Base-by-base conservation (phyloP, 1,140 invertebrate species). In the Trachymyrmex septentrionalis region DNA sequence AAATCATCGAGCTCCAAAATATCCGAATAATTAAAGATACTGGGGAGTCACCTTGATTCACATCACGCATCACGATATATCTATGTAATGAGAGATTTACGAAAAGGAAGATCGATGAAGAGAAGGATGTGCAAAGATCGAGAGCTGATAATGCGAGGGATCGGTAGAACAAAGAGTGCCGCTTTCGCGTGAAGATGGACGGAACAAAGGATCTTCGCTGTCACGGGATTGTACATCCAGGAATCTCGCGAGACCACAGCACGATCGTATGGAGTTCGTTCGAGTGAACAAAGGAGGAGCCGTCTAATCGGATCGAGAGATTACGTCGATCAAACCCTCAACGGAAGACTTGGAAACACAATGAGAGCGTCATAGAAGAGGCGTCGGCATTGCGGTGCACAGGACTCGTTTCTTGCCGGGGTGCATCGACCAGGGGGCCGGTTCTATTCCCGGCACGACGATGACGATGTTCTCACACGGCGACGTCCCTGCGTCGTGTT, bases 401-500 rank as follows among this genome's bases (percentile, higher is more conserved):
- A 67, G 66, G 77, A 87, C 89, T 91, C 64, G 71, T 86, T 89
- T 85, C 71, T 64, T 50, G 76, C 50, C 76, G 69, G 80, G 72
- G 88, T 90, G 86, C 87, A 91, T 91, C 92, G 91, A 91, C 88
- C 91, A 75, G 50, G 44, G 50, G 75, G 85, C 86, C 63, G 80
- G 82, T 86, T 91, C 87, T 93, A 92, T 93, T 93, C 91, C 76
- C 30, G 71, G 82, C 87, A 59, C 57, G 78, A 88, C 77, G 73
- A 91, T 88, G 82, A 89, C 76, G 76, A 19, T 80, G 64, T 91
- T 88, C 78, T 77, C 69, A 67, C 64, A 0, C 3, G 2, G 66
- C 75, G 80, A 44, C 66, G 38, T 85, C 55, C 81, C 85, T 72
- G 71, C 64, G 27, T 30, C 72, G 85, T 0, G 7, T 0, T 14